Conservation (phyloP, 1,140 invertebrate genomes). For the Tetramorium parvispinum region DNA sequence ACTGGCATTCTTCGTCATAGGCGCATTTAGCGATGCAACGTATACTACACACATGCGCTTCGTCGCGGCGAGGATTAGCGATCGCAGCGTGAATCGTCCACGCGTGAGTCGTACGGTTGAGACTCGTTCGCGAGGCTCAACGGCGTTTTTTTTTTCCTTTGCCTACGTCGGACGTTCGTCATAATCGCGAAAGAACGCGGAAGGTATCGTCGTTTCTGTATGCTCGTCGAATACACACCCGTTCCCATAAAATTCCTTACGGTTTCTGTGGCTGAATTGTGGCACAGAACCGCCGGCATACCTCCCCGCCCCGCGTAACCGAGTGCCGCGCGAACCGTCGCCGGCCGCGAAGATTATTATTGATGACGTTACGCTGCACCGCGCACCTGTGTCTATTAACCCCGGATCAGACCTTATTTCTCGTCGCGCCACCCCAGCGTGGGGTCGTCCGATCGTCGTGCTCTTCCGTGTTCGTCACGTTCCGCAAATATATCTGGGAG, state of each 20-base stretch:
- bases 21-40: background rate
- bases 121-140: background rate
- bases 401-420: background rate
- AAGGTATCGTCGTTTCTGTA: conserved; percentile 46
- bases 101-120: background rate
- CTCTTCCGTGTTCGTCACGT: background rate
- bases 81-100: background rate
- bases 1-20: background rate
- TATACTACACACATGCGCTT: background rate
- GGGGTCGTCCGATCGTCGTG: background rate
- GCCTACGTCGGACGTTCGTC: conserved; percentile 21
- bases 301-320: conserved; percentile 50
- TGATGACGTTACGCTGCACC: conserved; percentile 37
- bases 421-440: background rate
- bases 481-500: background rate
- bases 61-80: background rate
- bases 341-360: conserved; percentile 55
- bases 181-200: conserved; percentile 62
- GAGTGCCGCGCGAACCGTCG: conserved; percentile 62
- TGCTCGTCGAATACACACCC: conserved; percentile 64
- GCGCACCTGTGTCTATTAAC: conserved; percentile 25
- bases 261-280: conserved; percentile 79
- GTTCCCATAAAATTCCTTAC: conserved; percentile 82
- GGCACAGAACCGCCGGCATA: conserved; percentile 58
- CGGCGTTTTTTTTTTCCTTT: background rate